Base-by-base conservation (phyloP, 2,113 vertebrate species). In the Noctilio leporinus region DNA sequence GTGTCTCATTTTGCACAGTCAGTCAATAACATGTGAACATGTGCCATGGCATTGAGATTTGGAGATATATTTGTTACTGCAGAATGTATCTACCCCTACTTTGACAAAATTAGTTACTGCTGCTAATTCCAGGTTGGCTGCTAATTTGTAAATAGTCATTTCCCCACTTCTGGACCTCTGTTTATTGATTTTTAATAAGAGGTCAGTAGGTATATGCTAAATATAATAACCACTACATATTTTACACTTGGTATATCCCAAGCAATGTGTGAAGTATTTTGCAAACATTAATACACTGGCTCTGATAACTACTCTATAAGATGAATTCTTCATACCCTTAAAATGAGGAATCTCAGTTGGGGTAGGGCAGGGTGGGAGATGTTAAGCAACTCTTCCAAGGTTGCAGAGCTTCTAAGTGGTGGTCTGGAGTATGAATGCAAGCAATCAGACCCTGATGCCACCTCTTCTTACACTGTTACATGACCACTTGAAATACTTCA, bases 401-500 rank as follows among this genome's bases (percentile, higher is more conserved):
- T 38, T 45, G 35, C 38, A 3, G 1, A 83, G 70, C n/a, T 81
- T 28, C 82, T 33, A 43, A 78, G 35, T 24, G 30, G 82, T 33
- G 62, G 43, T 53, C 75, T 90, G 40, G 53, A 94, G 65, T 72
- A 57, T 30, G 81, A 67, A 95, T 2, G 7, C 28, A n/a, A 47
- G 49, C n/a, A 10, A 62, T 82, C 65, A 69, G 72, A 94, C 65
- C 47, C n/a, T 43, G 38, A 2, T 43, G 65, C 30, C 87, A 16
- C 92, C 26, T 57, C 47, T 81, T 75, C 62, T 72, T 72, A 91
- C 43, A 57, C 83, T 35, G 35, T 86, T 93, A 93, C 78, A 78
- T 57, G 78, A 86, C 86, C 92, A 82, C 35, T 81, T 69, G 72
- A 51, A 82, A 87, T 82, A 72, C 43, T 77, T 91, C 81, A 78